Base-by-base conservation (phyloP, 2,113 vertebrate genomes). In the Tragelaphus strepsiceros region DNA sequence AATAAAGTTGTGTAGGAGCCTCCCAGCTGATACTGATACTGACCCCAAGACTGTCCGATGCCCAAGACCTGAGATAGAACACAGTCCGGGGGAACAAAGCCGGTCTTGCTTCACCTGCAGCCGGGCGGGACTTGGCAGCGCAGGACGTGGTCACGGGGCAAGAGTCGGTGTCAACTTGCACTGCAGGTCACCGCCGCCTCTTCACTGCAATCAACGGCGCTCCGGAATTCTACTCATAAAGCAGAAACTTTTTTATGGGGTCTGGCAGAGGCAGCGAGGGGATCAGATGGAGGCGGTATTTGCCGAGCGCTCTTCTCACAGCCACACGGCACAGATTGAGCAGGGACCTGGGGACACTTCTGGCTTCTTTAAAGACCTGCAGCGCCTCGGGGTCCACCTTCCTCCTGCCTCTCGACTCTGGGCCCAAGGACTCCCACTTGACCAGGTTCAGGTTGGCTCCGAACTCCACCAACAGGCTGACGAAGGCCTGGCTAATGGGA, bases 391-490 rank as follows among this genome's bases (percentile, higher is more conserved):
- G 98, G 82, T 99, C 99, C 93, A 99, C 99, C 98, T 98, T 99
- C 93, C 99, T 98, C 15, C 99, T 99, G 94, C 99, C 99, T 0
- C 98, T 96, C 1, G 98, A 97, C 93, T 99, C 99, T 0, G 97
- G 97, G 13, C 98, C 99, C 16, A 98, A 87, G 46, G 99, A 98
- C 6, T 99, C 99, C 98, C 99, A 99, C 92, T 98, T 99, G 83
- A 99, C 99, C 28, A 99, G 99, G 93, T 96, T 99, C 17, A 99
- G 98, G 91, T 99, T 96, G 2, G 99, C 99, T 2, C 99, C 99
- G 14, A 99, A 99, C 92, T 99, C 99, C 35, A 99, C 90, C 94
- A 99, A 98, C 94, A 99, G 99, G 78, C 98, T 98, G 78, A 99
- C 98, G 1, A 99, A 99, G 3, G 98, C 98, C 0, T 43, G 43